Evolutionary conservation across 2,797 vertebrate genomes (phyloP).

Genomic region (Nannoperca obscura): DNA sequence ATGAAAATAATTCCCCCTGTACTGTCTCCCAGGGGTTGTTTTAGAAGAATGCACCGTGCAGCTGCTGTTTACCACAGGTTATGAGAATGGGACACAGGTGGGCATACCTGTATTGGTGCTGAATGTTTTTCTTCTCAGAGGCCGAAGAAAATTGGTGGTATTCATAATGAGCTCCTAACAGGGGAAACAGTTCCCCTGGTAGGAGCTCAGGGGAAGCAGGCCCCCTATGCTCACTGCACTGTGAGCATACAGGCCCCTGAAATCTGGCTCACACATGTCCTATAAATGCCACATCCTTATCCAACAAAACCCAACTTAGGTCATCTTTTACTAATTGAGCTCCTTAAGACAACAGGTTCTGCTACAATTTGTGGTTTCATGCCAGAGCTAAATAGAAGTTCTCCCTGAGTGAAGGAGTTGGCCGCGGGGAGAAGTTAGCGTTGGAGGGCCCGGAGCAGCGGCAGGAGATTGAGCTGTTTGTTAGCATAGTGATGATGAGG

Average conservation of each 20-base stretch:
- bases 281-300: conserved; percentile 45
- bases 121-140: conserved; percentile 42
- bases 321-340: conserved; percentile 74
- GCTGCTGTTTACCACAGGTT: conserved; percentile 22
- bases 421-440: conserved; percentile 32
- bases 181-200: background rate
- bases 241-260: conserved; percentile 12
- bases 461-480: conserved; percentile 58
- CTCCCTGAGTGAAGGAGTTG: conserved; percentile 40
- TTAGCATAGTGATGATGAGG: conserved; percentile 61
- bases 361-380: conserved; percentile 70
- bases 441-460: conserved; percentile 11
- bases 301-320: conserved; percentile 49
- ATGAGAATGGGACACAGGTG: conserved; percentile 55
- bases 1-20: conserved; percentile 17
- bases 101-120: conserved; percentile 50
- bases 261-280: conserved; percentile 68
- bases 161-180: conserved; percentile 30
- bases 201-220: background rate
- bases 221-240: background rate
- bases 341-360: conserved; percentile 60
- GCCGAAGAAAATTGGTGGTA: conserved; percentile 15
- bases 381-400: conserved; percentile 48
- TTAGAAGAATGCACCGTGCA: conserved; percentile 29
- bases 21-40: conserved; percentile 11